A percentile compares a stretch with the other conserved stretches of the same genome.
Conservation (phyloP, 2,113 vertebrate species). For the Myrmecophaga tridactyla region DNA sequence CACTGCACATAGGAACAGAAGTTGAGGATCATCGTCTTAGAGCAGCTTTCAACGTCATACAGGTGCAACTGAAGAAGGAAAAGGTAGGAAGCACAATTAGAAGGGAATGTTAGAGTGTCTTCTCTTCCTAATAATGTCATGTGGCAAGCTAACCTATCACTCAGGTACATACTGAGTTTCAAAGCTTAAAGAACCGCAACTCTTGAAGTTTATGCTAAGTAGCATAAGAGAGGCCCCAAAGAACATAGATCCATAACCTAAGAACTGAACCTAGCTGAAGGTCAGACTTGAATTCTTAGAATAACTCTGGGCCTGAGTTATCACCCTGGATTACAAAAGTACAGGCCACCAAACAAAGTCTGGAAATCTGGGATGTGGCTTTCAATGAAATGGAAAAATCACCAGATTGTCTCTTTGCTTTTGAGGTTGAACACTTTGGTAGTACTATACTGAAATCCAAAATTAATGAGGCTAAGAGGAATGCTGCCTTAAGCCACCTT, state of each 20-base stretch:
- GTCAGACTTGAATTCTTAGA: background rate
- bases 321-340: background rate
- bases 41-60: conserved; percentile 86
- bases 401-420: background rate
- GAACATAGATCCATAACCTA: background rate
- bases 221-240: background rate
- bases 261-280: background rate
- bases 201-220: background rate
- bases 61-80: conserved; percentile 89
- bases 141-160: background rate
- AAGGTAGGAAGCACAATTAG: conserved; percentile 48
- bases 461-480: background rate
- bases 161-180: background rate
- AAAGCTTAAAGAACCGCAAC: background rate
- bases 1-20: conserved; percentile 97
- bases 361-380: background rate
- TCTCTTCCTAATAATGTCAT: background rate
- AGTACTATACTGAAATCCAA: background rate
- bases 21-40: conserved; percentile 90
- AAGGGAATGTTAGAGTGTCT: background rate
- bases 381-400: conserved; percentile 33
- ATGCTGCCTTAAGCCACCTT: background rate
- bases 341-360: background rate
- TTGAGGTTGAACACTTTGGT: background rate
- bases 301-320: background rate